Evolutionary conservation across 2,888 invertebrate genomes (phyloP), one percentile per base, ranked within the genome.

Genomic region (Cryptops parisi): DNA sequence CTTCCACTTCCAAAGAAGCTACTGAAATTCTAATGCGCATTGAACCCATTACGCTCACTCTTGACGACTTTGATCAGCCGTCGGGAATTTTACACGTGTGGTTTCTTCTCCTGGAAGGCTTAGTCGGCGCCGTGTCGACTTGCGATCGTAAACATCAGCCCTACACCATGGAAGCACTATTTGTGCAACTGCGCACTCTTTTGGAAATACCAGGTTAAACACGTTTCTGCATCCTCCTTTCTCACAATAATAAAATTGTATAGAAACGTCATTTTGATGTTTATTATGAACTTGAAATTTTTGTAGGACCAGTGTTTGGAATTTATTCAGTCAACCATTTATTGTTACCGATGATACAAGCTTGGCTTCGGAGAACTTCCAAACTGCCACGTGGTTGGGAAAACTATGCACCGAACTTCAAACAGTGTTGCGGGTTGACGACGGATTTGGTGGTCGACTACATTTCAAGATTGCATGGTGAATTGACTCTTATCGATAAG

Each of bases 341-440:
- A 50, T 71, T 96, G 5, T 73, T 96, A 52, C 94, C 94, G 0
- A 85, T 87, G 74, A 82, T 94, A 17, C 94, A 96, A 70, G 83
- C 84, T 63, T 94, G 94, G 94, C 71, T 93, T 55, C 76, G 91
- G 12, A 80, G 82, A 61, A 70, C 71, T 12, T 62, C 65, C 25
- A 64, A 63, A 55, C 39, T 54, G n/a, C 43, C 58, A 59, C 74
- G 80, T 58, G 77, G 82, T 58, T 81, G 83, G 79, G 80, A 84
- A 60, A 75, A 76, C 59, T 78, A 84, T 48, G 84, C 85, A 67
- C 82, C 88, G 58, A 91, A 90, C 68, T 93, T 93, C 64, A 93
- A 93, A 65, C 93, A 94, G 65, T 91, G 89, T 65, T 88, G 88
- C 64, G 93, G 94, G 6, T 79, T 91, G 70, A 84, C 89, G 12